A percentile compares a stretch with the other conserved stretches of the same genome.
These are phyloP conservation scores for Micromesistius poutassou DNA, from an alignment of 2,797 vertebrate genomes.

Conservation along the genomic window DNA sequence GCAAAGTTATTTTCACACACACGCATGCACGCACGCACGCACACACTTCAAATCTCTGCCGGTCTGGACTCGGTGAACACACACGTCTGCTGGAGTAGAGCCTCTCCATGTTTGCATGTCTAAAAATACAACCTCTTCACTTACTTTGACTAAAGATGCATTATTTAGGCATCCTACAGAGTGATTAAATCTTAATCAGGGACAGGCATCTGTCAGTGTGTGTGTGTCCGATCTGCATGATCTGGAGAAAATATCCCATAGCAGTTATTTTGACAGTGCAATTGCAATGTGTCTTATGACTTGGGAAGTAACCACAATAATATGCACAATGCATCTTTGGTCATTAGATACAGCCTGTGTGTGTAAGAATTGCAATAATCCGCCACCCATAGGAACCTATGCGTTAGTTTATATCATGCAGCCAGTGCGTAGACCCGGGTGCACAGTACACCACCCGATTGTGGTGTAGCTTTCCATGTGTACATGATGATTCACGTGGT, in stretches of 20 bases:
- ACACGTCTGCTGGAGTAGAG: neutral
- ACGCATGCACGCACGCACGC: neutral
- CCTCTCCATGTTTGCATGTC: constrained; percentile 31
- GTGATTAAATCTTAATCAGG: constrained; percentile 77
- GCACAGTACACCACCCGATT: neutral
- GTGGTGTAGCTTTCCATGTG: neutral
- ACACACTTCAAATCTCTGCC: neutral
- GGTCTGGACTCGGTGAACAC: neutral
- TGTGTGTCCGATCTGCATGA: constrained; percentile 1
- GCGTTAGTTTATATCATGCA: neutral
- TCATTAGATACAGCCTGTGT: neutral
- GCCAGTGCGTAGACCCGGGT: neutral
- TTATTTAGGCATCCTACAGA: constrained; percentile 69
- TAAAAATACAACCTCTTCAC: constrained; percentile 66
- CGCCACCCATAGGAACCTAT: neutral
- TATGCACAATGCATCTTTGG: neutral
- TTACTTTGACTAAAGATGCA: constrained; percentile 63
- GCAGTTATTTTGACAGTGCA: neutral
- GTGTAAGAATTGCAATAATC: neutral
- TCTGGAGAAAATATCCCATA: no score
- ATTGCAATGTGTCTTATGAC: neutral
- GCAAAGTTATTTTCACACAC: neutral
- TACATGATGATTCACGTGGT: neutral
- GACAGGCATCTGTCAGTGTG: constrained; percentile 45
- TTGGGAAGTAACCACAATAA: neutral